Conservation (phyloP, 2,113 vertebrate species). For the Rousettus leschenaultii region DNA sequence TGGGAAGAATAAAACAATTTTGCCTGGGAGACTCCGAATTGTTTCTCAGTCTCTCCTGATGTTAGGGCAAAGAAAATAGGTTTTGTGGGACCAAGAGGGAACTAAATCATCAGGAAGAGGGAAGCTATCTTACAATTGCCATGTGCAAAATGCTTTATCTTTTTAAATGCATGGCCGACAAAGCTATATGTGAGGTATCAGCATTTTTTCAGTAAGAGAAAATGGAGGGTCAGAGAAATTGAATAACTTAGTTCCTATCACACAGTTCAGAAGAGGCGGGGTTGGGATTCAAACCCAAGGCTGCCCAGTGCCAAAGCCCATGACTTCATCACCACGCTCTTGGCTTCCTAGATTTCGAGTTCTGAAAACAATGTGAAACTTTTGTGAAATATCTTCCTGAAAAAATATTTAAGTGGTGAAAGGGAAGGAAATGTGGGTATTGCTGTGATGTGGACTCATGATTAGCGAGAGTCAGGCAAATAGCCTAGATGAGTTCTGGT, state of each 20-base stretch:
- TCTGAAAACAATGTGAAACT: neutral
- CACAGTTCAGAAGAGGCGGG: neutral
- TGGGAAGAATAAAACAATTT: neutral
- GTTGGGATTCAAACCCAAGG: neutral
- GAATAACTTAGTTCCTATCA: neutral
- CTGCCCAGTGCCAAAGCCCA: neutral
- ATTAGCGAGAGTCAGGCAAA: neutral
- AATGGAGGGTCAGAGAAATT: neutral
- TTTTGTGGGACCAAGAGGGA: neutral
- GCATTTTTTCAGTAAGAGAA: neutral
- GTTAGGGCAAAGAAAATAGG: neutral
- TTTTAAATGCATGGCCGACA: neutral
- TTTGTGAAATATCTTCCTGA: neutral
- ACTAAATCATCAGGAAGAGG: neutral
- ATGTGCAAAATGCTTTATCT: neutral
- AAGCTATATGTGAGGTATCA: neutral
- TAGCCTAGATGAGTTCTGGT: fast-evolving
- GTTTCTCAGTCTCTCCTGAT: neutral
- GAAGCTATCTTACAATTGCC: neutral
- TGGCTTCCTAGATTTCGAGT: neutral
- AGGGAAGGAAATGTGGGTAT: neutral
- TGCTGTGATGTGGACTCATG: too few species aligned
- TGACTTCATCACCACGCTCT: neutral
- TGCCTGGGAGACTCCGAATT: neutral
- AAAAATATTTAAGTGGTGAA: neutral